Conservation (phyloP, 2,797 vertebrate genomes). For the Urophycis tenuis region DNA sequence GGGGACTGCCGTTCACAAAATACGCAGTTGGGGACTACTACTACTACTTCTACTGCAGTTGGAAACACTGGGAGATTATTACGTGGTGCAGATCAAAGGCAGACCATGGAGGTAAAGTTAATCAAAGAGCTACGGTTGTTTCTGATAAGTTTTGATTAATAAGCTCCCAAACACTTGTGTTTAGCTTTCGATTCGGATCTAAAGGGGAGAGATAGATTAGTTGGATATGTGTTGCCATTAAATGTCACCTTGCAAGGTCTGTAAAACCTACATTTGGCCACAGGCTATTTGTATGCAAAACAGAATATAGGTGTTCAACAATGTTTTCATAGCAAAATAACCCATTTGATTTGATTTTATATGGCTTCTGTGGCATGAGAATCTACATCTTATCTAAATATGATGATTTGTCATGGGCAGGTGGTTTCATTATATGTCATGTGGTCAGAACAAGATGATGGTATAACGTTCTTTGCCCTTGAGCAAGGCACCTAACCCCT, state of each 20-base stretch:
- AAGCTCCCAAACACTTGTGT: background rate
- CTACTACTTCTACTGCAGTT: background rate
- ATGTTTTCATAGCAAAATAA: background rate
- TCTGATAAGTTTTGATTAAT: background rate
- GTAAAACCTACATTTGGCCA: background rate
- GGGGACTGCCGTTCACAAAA: constrained; percentile 15
- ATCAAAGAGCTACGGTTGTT: background rate
- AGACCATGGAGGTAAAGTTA: constrained; percentile 60
- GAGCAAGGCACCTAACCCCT: too few species aligned
- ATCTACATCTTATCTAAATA: background rate
- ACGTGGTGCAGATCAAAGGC: too few species aligned
- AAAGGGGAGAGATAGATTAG: background rate
- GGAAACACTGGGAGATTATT: background rate
- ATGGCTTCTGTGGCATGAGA: background rate
- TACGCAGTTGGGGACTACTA: background rate
- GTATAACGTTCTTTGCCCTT: too few species aligned
- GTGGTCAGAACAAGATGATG: background rate
- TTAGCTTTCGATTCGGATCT: background rate
- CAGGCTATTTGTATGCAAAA: background rate
- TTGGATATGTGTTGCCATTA: background rate
- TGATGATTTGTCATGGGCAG: too few species aligned
- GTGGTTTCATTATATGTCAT: too few species aligned
- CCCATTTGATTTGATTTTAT: background rate
- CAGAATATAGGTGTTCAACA: too few species aligned
- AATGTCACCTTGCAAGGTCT: background rate